These are phyloP conservation scores for Ceratina australensis DNA, from an alignment of 1,140 invertebrate genomes.

Conservation along the genomic window DNA sequence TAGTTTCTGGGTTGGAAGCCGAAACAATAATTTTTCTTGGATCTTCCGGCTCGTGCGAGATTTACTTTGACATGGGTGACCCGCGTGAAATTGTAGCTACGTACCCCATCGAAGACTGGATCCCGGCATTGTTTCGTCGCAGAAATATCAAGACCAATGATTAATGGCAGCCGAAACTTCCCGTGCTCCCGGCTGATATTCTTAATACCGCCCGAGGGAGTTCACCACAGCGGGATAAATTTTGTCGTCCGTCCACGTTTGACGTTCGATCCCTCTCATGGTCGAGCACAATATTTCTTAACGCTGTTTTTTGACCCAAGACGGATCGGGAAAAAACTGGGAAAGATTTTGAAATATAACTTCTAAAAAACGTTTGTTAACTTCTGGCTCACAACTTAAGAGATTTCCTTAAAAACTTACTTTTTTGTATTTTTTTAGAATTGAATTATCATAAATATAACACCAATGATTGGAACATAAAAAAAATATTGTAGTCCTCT, in stretches of 20 bases:
- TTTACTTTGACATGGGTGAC: slow-evolving; percentile 53
- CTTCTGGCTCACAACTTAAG: no score
- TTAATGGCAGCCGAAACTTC: slow-evolving; percentile 31
- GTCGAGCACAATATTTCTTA: not conserved
- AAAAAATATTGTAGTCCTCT: no score
- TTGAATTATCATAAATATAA: no score
- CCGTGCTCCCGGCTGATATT: slow-evolving; percentile 25
- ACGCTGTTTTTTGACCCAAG: not conserved
- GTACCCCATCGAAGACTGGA: slow-evolving; percentile 21
- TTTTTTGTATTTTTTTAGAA: no score
- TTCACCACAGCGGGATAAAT: slow-evolving; percentile 17
- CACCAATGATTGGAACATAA: no score
- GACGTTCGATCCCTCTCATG: not conserved
- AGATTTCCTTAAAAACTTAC: no score
- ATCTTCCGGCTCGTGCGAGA: slow-evolving; percentile 47
- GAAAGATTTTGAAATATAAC: no score
- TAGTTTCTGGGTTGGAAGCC: slow-evolving; percentile 47
- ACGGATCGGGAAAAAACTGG: no score
- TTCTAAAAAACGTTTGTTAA: no score
- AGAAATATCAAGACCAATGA: slow-evolving; percentile 5
- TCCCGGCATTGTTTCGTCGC: slow-evolving; percentile 13
- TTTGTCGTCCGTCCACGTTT: slow-evolving; percentile 2
- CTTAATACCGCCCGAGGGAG: slow-evolving; percentile 19
- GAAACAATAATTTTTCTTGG: slow-evolving; percentile 62
- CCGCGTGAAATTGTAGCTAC: slow-evolving; percentile 44